Conservation (phyloP, 2,797 vertebrate genomes). For the Acomys russatus region DNA sequence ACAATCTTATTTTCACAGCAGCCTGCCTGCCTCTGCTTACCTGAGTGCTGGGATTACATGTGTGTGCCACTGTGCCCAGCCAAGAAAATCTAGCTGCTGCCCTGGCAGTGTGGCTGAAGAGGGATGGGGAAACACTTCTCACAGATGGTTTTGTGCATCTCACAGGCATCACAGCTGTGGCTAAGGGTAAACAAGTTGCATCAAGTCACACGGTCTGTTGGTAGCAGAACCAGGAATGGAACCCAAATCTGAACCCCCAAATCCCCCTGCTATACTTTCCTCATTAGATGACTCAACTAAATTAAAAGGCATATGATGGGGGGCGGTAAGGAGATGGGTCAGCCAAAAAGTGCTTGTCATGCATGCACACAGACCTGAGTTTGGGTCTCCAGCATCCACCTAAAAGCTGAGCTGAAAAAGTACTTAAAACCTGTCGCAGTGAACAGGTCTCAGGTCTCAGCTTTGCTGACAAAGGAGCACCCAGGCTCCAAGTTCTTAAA, state of each 20-base stretch:
- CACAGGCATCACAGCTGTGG: not conserved
- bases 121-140: not conserved
- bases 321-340: not conserved
- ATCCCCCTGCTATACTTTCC: not conserved
- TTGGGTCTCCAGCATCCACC: not conserved
- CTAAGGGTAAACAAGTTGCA: not conserved
- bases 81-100: not conserved
- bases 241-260: not conserved
- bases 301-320: not conserved
- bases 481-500: constrained; percentile 61
- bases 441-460: constrained; percentile 70
- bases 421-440: constrained; percentile 74
- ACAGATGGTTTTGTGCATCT: not conserved
- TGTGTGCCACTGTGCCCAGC: too few relatives aligned
- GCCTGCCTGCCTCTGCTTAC: too few relatives aligned
- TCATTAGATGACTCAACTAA: not conserved
- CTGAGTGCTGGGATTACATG: too few relatives aligned
- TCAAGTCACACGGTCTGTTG: not conserved
- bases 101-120: not conserved
- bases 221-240: not conserved
- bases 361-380: not conserved
- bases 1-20: too few relatives aligned
- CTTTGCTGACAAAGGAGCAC: constrained; percentile 61
- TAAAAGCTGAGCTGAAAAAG: constrained; percentile 8
- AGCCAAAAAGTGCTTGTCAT: not conserved